Evolutionary conservation across 1,140 invertebrate genomes (phyloP).

Genomic region (Cherax destructor): DNA sequence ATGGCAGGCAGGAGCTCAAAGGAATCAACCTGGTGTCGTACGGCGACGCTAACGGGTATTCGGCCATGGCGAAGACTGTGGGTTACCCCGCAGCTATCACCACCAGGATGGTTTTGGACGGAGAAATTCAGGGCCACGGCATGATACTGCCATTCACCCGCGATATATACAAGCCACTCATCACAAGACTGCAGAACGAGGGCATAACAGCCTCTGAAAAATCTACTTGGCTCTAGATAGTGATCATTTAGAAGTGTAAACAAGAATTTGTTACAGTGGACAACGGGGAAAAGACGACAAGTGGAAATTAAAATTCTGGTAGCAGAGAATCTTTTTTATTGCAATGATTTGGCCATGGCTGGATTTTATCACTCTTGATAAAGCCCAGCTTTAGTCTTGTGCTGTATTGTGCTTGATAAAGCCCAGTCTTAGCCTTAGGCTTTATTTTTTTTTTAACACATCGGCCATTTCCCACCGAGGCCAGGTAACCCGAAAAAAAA

Average conservation of each 20-base stretch:
- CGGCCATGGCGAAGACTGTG: slow-evolving; percentile 98
- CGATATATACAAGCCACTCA: slow-evolving; percentile 93
- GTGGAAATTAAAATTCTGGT: too few species aligned
- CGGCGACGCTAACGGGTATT: slow-evolving; percentile 82
- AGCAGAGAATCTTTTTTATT: too few species aligned
- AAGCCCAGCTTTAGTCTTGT: too few species aligned
- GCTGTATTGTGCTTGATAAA: too few species aligned
- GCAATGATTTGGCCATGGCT: too few species aligned
- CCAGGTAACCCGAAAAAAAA: too few species aligned
- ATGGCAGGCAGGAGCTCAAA: slow-evolving; percentile 87
- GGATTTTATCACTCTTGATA: too few species aligned
- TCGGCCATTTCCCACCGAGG: too few species aligned
- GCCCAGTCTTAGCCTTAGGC: too few species aligned
- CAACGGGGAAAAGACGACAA: neutral
- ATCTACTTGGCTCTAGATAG: slow-evolving; percentile 16
- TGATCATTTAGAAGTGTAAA: neutral
- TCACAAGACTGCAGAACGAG: slow-evolving; percentile 88
- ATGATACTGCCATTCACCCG: slow-evolving; percentile 91
- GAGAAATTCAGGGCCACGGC: slow-evolving; percentile 96
- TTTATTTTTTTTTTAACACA: too few species aligned
- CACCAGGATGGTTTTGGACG: slow-evolving; percentile 90
- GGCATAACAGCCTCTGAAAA: slow-evolving; percentile 86
- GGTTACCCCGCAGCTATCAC: slow-evolving; percentile 97
- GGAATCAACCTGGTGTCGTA: slow-evolving; percentile 96
- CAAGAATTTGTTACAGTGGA: too few species aligned